A percentile compares a stretch with the other conserved stretches of the same genome.
These are phyloP conservation scores for Amphipyra berbera DNA, from an alignment of 2,888 invertebrate species.

Conservation along the genomic window DNA sequence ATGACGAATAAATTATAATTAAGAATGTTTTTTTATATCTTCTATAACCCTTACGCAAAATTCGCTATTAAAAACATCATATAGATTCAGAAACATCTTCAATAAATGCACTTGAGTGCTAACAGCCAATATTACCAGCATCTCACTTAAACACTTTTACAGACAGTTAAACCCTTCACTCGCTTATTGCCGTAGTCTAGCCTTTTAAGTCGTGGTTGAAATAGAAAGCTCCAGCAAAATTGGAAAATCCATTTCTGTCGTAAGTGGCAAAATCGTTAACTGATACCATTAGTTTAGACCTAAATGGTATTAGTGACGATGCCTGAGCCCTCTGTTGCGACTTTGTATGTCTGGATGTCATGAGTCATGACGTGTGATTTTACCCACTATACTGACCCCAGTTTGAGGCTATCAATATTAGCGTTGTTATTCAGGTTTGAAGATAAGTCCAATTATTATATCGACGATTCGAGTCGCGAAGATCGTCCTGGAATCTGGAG, in stretches of 20 bases:
- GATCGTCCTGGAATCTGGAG: too few species aligned
- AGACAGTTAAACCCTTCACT: conserved; percentile 24
- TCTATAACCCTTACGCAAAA: not conserved
- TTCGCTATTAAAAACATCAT: not conserved
- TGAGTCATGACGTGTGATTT: too few species aligned
- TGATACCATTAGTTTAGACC: not conserved
- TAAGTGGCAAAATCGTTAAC: conserved; percentile 15
- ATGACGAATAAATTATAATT: too few species aligned
- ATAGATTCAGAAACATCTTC: not conserved
- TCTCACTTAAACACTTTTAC: conserved; percentile 11
- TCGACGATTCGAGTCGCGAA: too few species aligned
- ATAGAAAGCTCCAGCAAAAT: conserved; percentile 46
- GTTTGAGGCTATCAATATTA: too few species aligned
- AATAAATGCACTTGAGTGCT: conserved; percentile 1
- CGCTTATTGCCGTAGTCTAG: conserved; percentile 49
- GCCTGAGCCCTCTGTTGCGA: not conserved
- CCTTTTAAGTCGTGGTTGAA: conserved; percentile 46
- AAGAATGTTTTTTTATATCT: too few species aligned
- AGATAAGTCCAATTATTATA: too few species aligned
- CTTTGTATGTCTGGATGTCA: too few species aligned
- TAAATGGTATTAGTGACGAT: not conserved
- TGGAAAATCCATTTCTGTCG: conserved; percentile 26
- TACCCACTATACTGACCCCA: too few species aligned
- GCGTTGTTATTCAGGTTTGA: too few species aligned
- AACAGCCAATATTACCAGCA: conserved; percentile 3